Conservation (phyloP, 2,888 invertebrate genomes). For the Callinectes sapidus region DNA sequence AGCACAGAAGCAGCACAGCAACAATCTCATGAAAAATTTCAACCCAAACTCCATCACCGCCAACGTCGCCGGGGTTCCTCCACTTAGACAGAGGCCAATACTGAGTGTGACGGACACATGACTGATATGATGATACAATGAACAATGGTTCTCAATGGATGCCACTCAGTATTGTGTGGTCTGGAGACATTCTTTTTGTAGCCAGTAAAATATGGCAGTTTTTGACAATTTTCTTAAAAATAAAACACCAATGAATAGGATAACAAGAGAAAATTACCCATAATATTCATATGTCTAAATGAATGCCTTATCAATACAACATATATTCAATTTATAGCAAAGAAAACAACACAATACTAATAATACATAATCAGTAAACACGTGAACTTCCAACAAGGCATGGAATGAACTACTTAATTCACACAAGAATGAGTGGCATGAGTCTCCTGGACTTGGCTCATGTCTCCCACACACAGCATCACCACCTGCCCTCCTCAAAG, state of each 20-base stretch:
- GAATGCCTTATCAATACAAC: background rate
- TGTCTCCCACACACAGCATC: background rate
- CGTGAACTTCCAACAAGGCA: background rate
- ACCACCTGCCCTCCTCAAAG: background rate
- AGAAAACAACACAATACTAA: background rate
- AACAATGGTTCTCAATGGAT: background rate
- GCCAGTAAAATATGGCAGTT: background rate
- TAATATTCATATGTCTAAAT: background rate
- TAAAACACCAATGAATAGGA: background rate
- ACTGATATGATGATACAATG: constrained; percentile 1
- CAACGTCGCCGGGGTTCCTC: background rate
- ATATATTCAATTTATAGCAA: background rate
- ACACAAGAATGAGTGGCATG: background rate
- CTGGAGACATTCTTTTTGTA: background rate
- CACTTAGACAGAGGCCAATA: background rate
- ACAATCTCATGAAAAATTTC: background rate
- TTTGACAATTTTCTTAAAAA: background rate
- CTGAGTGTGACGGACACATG: background rate
- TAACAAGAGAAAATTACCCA: background rate
- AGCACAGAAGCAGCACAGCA: background rate
- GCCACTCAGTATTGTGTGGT: background rate
- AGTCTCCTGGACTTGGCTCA: background rate
- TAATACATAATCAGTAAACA: background rate
- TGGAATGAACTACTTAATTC: background rate
- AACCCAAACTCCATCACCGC: background rate